Base-by-base conservation (phyloP, 2,113 vertebrate genomes). In the Lepidothrix coronata region DNA sequence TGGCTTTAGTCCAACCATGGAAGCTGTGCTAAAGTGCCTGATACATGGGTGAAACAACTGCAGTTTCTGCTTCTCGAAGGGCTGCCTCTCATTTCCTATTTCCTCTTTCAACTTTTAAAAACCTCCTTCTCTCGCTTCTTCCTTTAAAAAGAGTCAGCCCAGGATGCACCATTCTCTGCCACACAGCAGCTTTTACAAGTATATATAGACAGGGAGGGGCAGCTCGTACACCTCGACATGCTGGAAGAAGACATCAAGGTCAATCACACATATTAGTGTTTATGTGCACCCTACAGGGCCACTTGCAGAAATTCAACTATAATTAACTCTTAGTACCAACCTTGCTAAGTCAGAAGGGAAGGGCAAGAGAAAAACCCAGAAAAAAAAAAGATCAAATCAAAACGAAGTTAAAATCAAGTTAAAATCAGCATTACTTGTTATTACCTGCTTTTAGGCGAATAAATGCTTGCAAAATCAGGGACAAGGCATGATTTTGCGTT, bases 251-350 rank as follows among this genome's bases (percentile, higher is more conserved):
- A 20, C 23, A 75, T 6, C 27, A 52, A 68, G 77, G 81, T 75
- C 81, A 68, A 19, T 11, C n/a, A 7, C 10, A 54, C 2, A 0
- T 1, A 5, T 13, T 5, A 27, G 11, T 16, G 22, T 1, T 4
- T 17, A 8, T 2, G 23, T 2, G 30, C 6, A 72, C 15, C 9
- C 58, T 28, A 22, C 16, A 49, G 31, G 78, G 35, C 8, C 59
- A 73, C 9, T 23, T 33, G 1, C n/a, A 57, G 46, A 63, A 90
- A 54, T 8, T 11, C 51, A 12, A 7, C 51, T 44, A 3, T 12
- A 54, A 85, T 62, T 91, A 88, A 73, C 51, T 62, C 54, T 22
- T 4, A 6, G 5, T 27, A 70, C 6, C 13, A 22, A 23, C 28
- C 28, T 11, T 8, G n/a, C 8, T 0, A 23, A 58, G 11, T 9